Evolutionary conservation across 64 coral and sea anemone genomes (phyloP).

Genomic region (Dendrophyllia cribrosa): DNA sequence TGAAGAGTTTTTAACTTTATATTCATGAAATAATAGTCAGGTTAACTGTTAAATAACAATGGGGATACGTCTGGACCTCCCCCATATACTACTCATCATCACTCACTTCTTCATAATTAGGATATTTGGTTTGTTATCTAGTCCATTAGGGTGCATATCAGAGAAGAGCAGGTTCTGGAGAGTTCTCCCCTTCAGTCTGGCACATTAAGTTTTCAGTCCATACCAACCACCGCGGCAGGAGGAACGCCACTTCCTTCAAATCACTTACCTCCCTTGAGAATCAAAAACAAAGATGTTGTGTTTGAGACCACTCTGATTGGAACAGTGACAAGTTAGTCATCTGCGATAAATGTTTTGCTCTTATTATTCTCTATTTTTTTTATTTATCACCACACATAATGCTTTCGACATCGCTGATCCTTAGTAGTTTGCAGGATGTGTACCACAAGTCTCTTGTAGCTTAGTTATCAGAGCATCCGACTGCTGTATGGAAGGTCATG

Average conservation of each 20-base stretch:
- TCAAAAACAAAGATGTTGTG: constrained; percentile 66
- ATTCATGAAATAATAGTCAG: no score
- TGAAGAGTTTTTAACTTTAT: no score
- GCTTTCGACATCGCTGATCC: no score
- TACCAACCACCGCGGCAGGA: constrained; percentile 57
- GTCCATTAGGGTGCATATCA: constrained; percentile 88
- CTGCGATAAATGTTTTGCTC: background rate
- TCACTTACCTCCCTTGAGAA: constrained; percentile 66
- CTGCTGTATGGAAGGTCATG: no score
- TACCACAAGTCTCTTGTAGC: no score
- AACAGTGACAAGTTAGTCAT: constrained; percentile 65
- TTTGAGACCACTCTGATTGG: constrained; percentile 85
- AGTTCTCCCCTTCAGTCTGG: constrained; percentile 86
- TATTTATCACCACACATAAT: no score
- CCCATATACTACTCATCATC: no score
- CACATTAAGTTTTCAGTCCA: constrained; percentile 61
- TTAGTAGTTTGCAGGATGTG: no score
- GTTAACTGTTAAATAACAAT: no score
- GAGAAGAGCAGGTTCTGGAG: constrained; percentile 86
- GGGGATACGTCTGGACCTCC: no score
- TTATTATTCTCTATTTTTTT: background rate
- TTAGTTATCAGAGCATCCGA: no score
- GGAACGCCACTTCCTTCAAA: constrained; percentile 74
- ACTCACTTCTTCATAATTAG: no score
- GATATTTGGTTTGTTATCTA: constrained; percentile 23